Evolutionary conservation across 2,888 invertebrate species (phyloP), one percentile per base, ranked within the genome.

Genomic region (Nymphalis c-album): DNA sequence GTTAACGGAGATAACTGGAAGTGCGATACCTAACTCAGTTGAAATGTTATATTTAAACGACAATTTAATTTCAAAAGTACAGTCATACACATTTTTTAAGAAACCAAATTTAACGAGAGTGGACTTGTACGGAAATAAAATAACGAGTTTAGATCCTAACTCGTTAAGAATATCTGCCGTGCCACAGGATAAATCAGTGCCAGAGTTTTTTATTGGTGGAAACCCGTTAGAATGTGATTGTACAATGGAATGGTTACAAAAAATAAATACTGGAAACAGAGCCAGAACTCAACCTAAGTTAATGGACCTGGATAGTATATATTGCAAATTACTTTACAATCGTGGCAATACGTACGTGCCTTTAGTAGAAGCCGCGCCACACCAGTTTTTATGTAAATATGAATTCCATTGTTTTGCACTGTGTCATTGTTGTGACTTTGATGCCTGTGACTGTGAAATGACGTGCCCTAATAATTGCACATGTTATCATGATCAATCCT

Each of bases 371-470:
- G 96, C 96, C 18, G 95, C 95, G 16, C 94, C 96, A 51, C 95
- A 96, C 80, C 96, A 97, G 86, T 97, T 97, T 87, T 92, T 97
- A 75, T 97, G 97, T 87, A 95, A 95, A 83, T 97, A 97, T 84
- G 95, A 96, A 72, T 94, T 95, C 72, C 96, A 97, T 81, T 98
- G 97, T 86, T 97, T 97, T 84, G 96, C 97, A 7, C 88, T 96
- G 72, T 98, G 97, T 83, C 96, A 97, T 81, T 98, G 97, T 82
- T 98, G 97, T 86, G 97, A 97, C 85, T 98, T 96, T 83, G 97
- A 97, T 80, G 96, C 96, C 47, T 98, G 97, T 85, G 97, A 98
- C 87, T 98, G 97, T 90, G 96, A 97, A 93, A 97, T 97, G 96
- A 96, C 96, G 62, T 98, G 97, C 80, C 97, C 97, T 31, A 94